A percentile compares a stretch with the other conserved stretches of the same genome.
Evolutionary conservation across 2,888 invertebrate species (phyloP).

Genomic region (Chymomyza caudatula): DNA sequence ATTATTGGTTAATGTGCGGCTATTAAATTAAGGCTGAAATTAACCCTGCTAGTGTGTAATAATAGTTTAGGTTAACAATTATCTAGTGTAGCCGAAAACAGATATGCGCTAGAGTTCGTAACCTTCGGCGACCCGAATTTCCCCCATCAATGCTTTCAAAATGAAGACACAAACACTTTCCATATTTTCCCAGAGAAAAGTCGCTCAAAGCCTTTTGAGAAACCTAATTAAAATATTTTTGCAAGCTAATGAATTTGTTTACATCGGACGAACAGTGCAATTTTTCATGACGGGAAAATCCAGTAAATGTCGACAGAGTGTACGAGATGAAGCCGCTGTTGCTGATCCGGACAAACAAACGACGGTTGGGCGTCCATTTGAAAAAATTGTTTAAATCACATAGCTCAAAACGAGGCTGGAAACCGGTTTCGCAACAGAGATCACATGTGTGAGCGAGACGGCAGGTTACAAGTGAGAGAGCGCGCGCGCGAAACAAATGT

Average conservation of each 20-base stretch:
- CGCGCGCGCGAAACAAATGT: slow-evolving; percentile 70
- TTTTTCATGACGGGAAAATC: slow-evolving; percentile 63
- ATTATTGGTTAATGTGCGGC: too few species aligned
- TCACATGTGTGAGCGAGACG: slow-evolving; percentile 44
- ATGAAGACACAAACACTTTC: too few species aligned
- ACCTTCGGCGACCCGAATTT: too few species aligned
- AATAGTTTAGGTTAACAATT: too few species aligned
- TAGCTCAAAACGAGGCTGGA: slow-evolving; percentile 45
- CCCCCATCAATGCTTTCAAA: neutral
- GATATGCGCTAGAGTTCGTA: too few species aligned
- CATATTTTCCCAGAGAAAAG: neutral
- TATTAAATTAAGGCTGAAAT: too few species aligned
- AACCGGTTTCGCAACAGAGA: slow-evolving; percentile 45
- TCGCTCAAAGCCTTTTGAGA: neutral
- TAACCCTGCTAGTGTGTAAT: too few species aligned
- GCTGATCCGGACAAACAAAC: neutral
- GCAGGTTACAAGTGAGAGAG: slow-evolving; percentile 23
- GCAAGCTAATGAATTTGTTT: slow-evolving; percentile 68
- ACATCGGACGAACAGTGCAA: slow-evolving; percentile 64
- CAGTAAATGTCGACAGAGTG: slow-evolving; percentile 40
- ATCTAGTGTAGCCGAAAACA: too few species aligned
- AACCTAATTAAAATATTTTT: slow-evolving; percentile 66
- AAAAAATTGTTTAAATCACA: slow-evolving; percentile 64
- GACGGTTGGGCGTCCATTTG: neutral
- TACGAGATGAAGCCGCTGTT: neutral